Percentiles rank a stretch among this genome's conserved stretches.
Conservation (phyloP, 2,888 invertebrate genomes). For the Acleris laterana region DNA sequence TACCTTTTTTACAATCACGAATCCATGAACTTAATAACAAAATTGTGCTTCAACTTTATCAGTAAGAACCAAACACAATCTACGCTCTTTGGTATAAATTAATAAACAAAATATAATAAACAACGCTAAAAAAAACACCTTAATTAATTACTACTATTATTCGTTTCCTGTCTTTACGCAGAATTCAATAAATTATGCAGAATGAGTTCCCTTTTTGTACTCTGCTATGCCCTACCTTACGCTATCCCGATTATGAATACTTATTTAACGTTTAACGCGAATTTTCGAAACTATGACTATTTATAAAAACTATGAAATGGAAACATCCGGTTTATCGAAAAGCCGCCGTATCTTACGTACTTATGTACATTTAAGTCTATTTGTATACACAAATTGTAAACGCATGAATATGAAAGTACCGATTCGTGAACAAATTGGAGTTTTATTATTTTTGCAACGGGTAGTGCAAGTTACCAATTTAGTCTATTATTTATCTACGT, state of each 20-base stretch:
- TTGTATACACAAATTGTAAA: slow-evolving; percentile 32
- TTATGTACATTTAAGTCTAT: slow-evolving; percentile 3
- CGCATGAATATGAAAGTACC: slow-evolving; percentile 5
- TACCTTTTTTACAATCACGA: slow-evolving; percentile 77
- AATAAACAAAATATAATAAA: slow-evolving; percentile 54
- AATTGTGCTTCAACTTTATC: slow-evolving; percentile 74
- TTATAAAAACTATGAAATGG: slow-evolving; percentile 30
- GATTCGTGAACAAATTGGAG: slow-evolving; percentile 1
- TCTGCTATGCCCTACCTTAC: slow-evolving; percentile 38
- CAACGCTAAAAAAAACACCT: slow-evolving; percentile 46
- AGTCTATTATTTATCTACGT: slow-evolving; percentile 29
- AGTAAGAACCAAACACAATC: slow-evolving; percentile 50
- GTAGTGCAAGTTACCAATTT: slow-evolving; percentile 23
- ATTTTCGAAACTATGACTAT: slow-evolving; percentile 38
- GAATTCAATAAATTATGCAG: slow-evolving; percentile 37
- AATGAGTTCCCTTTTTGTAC: slow-evolving; percentile 37
- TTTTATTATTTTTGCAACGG: slow-evolving; percentile 7
- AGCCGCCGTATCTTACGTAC: neutral
- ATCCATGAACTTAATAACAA: slow-evolving; percentile 75
- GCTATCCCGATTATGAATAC: slow-evolving; percentile 35
- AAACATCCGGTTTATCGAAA: slow-evolving; percentile 26
- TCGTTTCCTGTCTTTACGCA: slow-evolving; percentile 53
- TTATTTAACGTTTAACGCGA: slow-evolving; percentile 38
- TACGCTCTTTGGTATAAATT: slow-evolving; percentile 51
- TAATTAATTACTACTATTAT: slow-evolving; percentile 44